phyloP scores from a whole-genome alignment of 2,113 vertebrate genomes.

The Lampris megalopsis region DNA sequence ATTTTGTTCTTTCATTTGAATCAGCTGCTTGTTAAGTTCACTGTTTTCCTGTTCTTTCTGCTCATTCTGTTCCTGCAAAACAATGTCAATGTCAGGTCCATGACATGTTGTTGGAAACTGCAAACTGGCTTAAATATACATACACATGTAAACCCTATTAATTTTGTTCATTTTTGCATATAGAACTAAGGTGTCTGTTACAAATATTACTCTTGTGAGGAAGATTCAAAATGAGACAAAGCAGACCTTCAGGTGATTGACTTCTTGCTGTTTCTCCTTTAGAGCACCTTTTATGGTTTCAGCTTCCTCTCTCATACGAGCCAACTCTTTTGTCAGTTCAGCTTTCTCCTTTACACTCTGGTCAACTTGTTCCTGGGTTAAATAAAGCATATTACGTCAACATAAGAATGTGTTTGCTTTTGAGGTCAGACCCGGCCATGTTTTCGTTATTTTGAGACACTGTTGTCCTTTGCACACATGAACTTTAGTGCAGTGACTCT shows the following conservation, averaged over 20 bases:
- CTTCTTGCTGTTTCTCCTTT: slow-evolving; percentile 54
- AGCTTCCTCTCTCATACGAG: slow-evolving; percentile 49
- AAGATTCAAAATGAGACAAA: neutral
- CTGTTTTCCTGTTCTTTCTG: slow-evolving; percentile 30
- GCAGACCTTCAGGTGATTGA: slow-evolving; percentile 59
- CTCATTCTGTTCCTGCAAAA: slow-evolving; percentile 42
- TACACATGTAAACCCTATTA: neutral
- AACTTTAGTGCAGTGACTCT: neutral
- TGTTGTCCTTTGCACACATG: neutral
- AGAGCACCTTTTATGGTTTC: slow-evolving; percentile 57
- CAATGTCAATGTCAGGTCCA: neutral
- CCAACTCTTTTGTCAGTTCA: slow-evolving; percentile 58
- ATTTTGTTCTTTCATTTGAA: slow-evolving; percentile 36
- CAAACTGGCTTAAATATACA: neutral
- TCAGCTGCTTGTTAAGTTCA: slow-evolving; percentile 39
- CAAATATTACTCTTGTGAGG: neutral
- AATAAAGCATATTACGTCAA: slow-evolving; percentile 17
- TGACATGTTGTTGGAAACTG: neutral
- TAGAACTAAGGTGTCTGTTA: no score
- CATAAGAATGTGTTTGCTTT: slow-evolving; percentile 26
- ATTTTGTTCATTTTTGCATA: no score
- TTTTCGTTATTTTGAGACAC: neutral
- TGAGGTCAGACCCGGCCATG: slow-evolving; percentile 3
- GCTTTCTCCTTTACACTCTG: slow-evolving; percentile 70
- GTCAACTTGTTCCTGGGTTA: slow-evolving; percentile 76